These are phyloP conservation scores for Crocuta crocuta DNA, from an alignment of 2,113 vertebrate species.

Conservation along the genomic window DNA sequence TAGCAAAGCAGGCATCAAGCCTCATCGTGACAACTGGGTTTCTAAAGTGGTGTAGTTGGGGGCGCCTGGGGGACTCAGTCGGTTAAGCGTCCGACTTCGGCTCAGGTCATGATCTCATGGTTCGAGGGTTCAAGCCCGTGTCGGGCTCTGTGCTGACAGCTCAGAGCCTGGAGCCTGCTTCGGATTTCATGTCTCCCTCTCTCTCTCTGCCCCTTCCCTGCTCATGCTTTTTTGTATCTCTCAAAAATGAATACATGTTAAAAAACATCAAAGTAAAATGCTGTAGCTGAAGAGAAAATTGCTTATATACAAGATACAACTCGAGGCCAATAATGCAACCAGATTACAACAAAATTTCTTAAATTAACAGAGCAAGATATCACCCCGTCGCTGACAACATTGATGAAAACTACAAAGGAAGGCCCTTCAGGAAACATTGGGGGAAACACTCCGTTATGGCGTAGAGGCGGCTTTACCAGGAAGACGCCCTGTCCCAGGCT, in stretches of 20 bases:
- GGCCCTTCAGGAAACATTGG: not conserved
- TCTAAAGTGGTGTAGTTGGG: not conserved
- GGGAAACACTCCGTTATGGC: not conserved
- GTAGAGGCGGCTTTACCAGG: not conserved
- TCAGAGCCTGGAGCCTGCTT: too few species aligned
- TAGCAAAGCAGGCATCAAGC: not conserved
- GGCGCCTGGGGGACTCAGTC: too few species aligned
- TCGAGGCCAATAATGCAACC: not conserved
- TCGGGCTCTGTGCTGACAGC: too few species aligned
- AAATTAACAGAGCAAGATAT: too few species aligned
- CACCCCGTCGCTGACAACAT: not conserved
- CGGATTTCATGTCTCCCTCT: too few species aligned
- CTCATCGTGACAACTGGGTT: not conserved
- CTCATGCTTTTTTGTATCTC: too few species aligned
- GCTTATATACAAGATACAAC: not conserved
- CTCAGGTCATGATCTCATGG: too few species aligned
- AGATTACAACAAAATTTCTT: not conserved
- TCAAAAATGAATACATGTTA: too few species aligned
- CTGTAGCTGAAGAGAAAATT: conserved; percentile 23
- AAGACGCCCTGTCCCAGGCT: not conserved
- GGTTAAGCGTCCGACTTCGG: too few species aligned
- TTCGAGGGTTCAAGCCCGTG: too few species aligned
- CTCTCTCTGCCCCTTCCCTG: too few species aligned
- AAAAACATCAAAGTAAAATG: not conserved
- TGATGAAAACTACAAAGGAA: conserved; percentile 24